These are phyloP conservation scores for Parascotia fuliginaria DNA, from an alignment of 2,888 invertebrate species.

Conservation along the genomic window DNA sequence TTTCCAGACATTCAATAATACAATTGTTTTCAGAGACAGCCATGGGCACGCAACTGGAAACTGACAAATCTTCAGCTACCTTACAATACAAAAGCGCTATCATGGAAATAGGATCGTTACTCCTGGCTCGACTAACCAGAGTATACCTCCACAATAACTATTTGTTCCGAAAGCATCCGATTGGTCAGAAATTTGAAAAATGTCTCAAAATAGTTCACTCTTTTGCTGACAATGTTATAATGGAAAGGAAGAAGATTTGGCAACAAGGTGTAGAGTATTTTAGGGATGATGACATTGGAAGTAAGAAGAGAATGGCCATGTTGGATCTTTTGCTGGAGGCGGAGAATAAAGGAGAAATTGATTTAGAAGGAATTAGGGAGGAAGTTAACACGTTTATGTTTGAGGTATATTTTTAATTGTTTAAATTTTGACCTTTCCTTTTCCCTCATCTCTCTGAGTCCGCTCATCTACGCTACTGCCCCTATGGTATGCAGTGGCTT, in stretches of 20 bases:
- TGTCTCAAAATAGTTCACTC: constrained; percentile 77
- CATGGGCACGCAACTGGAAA: constrained; percentile 86
- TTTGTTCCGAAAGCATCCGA: constrained; percentile 73
- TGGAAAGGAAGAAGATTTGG: constrained; percentile 65
- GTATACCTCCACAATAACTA: constrained; percentile 86
- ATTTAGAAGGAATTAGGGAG: constrained; percentile 87
- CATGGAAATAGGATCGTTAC: constrained; percentile 60
- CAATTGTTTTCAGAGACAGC: constrained; percentile 80
- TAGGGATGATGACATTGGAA: constrained; percentile 14
- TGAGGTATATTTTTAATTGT: constrained; percentile 72
- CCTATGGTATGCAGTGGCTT: too few species aligned
- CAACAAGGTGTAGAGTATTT: constrained; percentile 12
- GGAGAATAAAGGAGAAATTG: constrained; percentile 85
- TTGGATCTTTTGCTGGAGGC: constrained; percentile 88
- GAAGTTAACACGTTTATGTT: constrained; percentile 92
- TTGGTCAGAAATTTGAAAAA: constrained; percentile 77
- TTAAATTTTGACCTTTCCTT: too few species aligned
- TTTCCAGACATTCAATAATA: too few species aligned
- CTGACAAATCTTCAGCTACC: constrained; percentile 64
- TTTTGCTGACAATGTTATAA: constrained; percentile 85
- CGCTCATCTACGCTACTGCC: too few species aligned
- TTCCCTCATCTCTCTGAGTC: neutral
- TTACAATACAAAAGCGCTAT: constrained; percentile 82
- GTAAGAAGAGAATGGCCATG: constrained; percentile 86
- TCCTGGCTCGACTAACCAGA: constrained; percentile 58